A percentile compares a stretch with the other conserved stretches of the same genome.
Conservation (phyloP, 2,888 invertebrate genomes). For the Clostera curtula region DNA sequence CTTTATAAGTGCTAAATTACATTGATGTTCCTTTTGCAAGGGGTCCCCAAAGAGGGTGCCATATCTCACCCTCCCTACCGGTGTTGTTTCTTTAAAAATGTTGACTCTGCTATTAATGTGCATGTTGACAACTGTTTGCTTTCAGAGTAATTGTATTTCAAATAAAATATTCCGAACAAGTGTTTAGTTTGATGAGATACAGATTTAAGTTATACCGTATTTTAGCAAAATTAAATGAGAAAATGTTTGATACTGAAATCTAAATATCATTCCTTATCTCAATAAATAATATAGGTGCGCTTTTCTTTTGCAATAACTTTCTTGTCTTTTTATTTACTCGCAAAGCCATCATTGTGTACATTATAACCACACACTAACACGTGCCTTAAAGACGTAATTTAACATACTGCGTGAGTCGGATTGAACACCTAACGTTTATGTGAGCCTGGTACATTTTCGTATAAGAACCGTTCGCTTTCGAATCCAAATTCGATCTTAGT, state of each 20-base stretch:
- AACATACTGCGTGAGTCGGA: too few relatives aligned
- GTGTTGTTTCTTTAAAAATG: slow-evolving; percentile 47
- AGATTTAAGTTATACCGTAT: too few relatives aligned
- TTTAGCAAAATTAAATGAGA: too few relatives aligned
- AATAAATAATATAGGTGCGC: too few relatives aligned
- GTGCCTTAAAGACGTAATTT: too few relatives aligned
- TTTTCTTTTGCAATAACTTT: too few relatives aligned
- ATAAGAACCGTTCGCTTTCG: slow-evolving; percentile 21
- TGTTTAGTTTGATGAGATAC: slow-evolving; percentile 15
- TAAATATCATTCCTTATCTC: too few relatives aligned
- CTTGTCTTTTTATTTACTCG: too few relatives aligned
- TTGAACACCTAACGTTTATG: slow-evolving; percentile 18
- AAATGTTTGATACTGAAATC: too few relatives aligned
- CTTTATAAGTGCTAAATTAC: slow-evolving; percentile 13
- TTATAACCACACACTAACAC: too few relatives aligned
- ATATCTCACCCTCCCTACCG: slow-evolving; percentile 27
- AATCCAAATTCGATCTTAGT: slow-evolving; percentile 7
- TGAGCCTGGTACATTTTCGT: slow-evolving; percentile 42
- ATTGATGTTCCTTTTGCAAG: slow-evolving; percentile 4
- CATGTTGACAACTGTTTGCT: slow-evolving; percentile 50
- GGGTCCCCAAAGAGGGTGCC: slow-evolving; percentile 26
- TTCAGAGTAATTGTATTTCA: slow-evolving; percentile 37
- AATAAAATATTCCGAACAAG: slow-evolving; percentile 18
- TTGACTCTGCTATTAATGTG: slow-evolving; percentile 47
- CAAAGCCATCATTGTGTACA: too few relatives aligned